These are phyloP conservation scores for Mesopsocus fuscifrons DNA, from an alignment of 2,888 invertebrate species.

Conservation along the genomic window DNA sequence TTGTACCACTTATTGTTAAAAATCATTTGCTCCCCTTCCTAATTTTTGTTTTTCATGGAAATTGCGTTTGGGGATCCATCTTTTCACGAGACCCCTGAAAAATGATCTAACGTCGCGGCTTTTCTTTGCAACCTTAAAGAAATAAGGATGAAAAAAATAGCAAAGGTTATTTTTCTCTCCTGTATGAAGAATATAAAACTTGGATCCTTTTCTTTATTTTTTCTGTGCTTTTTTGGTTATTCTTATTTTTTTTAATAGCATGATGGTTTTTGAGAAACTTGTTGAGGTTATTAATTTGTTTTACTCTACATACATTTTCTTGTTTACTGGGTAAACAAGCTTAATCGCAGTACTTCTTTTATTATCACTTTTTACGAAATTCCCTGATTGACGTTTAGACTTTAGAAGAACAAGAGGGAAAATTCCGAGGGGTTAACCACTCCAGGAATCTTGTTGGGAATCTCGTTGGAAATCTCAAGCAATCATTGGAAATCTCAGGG, in stretches of 20 bases:
- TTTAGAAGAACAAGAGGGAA: no score
- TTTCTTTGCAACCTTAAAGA: neutral
- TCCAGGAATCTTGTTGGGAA: no score
- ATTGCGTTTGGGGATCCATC: neutral
- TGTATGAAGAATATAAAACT: neutral
- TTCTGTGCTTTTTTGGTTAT: neutral
- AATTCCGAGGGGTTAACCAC: no score
- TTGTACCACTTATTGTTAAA: slow-evolving; percentile 9
- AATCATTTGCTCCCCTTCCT: slow-evolving; percentile 5
- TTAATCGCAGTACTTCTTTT: no score
- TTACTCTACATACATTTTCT: neutral
- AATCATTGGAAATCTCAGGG: no score
- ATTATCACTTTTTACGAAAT: no score
- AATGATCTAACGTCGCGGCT: neutral
- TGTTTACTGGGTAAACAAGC: no score
- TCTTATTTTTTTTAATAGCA: neutral
- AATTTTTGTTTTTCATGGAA: neutral
- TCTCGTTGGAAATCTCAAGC: no score
- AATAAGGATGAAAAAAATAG: neutral
- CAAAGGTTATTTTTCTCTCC: neutral
- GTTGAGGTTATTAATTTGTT: neutral
- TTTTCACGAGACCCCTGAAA: neutral
- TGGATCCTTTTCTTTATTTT: neutral
- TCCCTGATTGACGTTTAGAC: no score
- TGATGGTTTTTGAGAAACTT: neutral